phyloP scores from a whole-genome alignment of 1,140 invertebrate species.

The Euwallacea fornicatus region DNA sequence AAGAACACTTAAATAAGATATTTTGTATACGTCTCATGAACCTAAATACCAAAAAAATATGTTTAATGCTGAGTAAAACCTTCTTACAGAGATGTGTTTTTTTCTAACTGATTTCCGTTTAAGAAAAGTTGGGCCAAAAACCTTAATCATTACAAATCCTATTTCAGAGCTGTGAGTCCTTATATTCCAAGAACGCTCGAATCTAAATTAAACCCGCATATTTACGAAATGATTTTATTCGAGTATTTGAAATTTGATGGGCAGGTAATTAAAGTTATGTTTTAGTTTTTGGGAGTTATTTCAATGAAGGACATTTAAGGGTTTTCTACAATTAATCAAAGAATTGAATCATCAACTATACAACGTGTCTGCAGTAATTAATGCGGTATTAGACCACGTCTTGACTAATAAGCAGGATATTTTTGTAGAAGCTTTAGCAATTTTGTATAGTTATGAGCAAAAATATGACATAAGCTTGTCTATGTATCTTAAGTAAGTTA shows the following conservation, averaged over 20 bases:
- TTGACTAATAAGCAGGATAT: constrained; percentile 67
- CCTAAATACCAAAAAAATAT: too few relatives aligned
- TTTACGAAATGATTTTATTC: constrained; percentile 95
- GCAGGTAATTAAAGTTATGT: constrained; percentile 53
- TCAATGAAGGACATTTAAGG: constrained; percentile 51
- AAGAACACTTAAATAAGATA: too few relatives aligned
- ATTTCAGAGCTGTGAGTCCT: constrained; percentile 69
- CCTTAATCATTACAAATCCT: neutral
- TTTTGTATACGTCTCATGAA: too few relatives aligned
- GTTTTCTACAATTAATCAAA: constrained; percentile 85
- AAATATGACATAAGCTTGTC: constrained; percentile 92
- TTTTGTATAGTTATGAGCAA: constrained; percentile 87
- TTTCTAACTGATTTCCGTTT: too few relatives aligned
- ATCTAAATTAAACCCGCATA: constrained; percentile 73
- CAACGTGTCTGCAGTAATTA: constrained; percentile 82
- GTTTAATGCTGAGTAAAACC: too few relatives aligned
- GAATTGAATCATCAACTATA: constrained; percentile 88
- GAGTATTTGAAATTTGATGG: constrained; percentile 90
- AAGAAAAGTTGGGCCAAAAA: too few relatives aligned
- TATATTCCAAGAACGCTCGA: constrained; percentile 76
- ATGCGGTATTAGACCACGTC: constrained; percentile 77
- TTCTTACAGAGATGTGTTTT: too few relatives aligned
- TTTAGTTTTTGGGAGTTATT: neutral
- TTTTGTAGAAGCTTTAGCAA: constrained; percentile 85
- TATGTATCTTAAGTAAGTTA: constrained; percentile 81